These are phyloP conservation scores for Drosophila eugracilis DNA, from an alignment of 1,140 invertebrate species.

Conservation along the genomic window DNA sequence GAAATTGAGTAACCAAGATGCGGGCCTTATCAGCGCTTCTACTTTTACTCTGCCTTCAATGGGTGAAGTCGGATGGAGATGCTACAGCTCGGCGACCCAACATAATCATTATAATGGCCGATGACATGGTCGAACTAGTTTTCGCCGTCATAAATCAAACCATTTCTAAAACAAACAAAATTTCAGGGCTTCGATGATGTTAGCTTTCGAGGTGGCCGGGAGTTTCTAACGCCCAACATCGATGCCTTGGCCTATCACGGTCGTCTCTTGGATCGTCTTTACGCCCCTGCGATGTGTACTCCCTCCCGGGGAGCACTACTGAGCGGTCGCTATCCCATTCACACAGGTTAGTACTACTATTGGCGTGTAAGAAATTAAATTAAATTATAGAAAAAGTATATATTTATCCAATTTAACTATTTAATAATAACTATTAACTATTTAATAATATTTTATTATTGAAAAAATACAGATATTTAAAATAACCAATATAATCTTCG, in stretches of 20 bases:
- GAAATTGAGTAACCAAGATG: slow-evolving; percentile 48
- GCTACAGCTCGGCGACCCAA: slow-evolving; percentile 84
- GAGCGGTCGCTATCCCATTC: slow-evolving; percentile 93
- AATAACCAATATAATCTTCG: too few species aligned
- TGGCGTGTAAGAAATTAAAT: too few species aligned
- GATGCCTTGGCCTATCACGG: slow-evolving; percentile 92
- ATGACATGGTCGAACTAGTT: slow-evolving; percentile 86
- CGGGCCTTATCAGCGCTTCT: slow-evolving; percentile 64
- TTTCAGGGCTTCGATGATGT: slow-evolving; percentile 95
- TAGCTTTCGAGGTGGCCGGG: slow-evolving; percentile 93
- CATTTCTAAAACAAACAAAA: background rate
- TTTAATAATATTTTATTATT: too few species aligned
- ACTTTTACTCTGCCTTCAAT: slow-evolving; percentile 44
- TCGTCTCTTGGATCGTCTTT: slow-evolving; percentile 90
- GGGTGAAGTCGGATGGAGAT: slow-evolving; percentile 36
- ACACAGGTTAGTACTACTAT: slow-evolving; percentile 87
- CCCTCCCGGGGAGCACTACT: slow-evolving; percentile 91
- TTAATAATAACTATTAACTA: too few species aligned
- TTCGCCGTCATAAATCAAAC: slow-evolving; percentile 19
- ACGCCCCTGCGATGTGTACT: slow-evolving; percentile 91
- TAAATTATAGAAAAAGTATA: too few species aligned
- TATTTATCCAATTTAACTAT: too few species aligned
- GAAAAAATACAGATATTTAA: too few species aligned
- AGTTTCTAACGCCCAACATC: slow-evolving; percentile 94
- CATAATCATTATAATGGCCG: slow-evolving; percentile 87